Percentiles rank a stretch among this genome's conserved stretches.
Evolutionary conservation across 1,140 invertebrate species (phyloP).

Genomic region (Bicyclus anynana): DNA sequence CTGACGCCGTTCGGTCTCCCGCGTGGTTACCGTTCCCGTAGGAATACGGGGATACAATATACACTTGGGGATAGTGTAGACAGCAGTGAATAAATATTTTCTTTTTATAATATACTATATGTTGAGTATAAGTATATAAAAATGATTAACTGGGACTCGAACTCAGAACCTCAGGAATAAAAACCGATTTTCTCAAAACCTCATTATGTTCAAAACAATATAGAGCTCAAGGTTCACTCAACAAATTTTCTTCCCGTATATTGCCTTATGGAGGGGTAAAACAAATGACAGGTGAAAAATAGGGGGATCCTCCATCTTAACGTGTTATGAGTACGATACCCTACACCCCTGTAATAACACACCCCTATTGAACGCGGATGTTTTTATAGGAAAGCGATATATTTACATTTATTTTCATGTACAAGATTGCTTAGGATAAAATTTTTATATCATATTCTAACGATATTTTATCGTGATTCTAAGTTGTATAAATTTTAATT

Average conservation of each 20-base stretch:
- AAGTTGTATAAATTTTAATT: not conserved
- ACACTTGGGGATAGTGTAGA: too few relatives aligned
- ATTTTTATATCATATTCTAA: not conserved
- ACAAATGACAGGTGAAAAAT: slow-evolving; percentile 14
- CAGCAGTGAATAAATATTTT: too few relatives aligned
- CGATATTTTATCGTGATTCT: not conserved
- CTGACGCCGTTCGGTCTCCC: too few relatives aligned
- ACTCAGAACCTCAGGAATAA: too few relatives aligned
- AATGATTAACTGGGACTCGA: too few relatives aligned
- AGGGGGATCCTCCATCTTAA: not conserved
- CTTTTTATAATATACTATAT: too few relatives aligned
- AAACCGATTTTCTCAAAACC: too few relatives aligned
- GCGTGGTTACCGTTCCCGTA: too few relatives aligned
- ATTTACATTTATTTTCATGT: not conserved
- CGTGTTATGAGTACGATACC: not conserved
- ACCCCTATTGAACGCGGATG: not conserved
- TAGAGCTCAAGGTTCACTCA: not conserved
- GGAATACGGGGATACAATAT: too few relatives aligned
- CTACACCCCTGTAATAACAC: not conserved
- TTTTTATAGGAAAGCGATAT: not conserved
- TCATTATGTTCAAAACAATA: too few relatives aligned
- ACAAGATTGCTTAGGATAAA: not conserved
- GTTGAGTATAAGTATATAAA: too few relatives aligned
- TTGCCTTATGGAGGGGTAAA: not conserved
- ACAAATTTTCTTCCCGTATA: not conserved